Conservation (phyloP, 2,797 vertebrate species). For the Enteromius viviparus region DNA sequence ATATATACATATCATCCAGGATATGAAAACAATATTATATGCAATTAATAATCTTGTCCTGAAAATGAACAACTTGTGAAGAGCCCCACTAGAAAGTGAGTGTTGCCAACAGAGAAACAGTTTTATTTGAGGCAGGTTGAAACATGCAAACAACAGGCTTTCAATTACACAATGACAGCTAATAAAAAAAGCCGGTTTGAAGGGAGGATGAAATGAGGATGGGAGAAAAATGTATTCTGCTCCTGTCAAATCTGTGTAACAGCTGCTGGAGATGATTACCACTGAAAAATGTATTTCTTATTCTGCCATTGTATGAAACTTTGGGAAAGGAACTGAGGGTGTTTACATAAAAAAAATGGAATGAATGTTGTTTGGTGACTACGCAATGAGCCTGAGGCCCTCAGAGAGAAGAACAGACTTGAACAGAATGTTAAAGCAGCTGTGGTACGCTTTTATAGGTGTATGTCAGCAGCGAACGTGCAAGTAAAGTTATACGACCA, state of each 20-base stretch:
- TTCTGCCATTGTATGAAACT: neutral
- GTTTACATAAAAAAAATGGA: constrained; percentile 2
- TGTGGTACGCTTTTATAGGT: constrained; percentile 41
- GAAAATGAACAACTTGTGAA: neutral
- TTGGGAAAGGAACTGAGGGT: neutral
- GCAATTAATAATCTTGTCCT: neutral
- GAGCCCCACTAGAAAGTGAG: neutral
- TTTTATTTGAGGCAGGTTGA: constrained; percentile 17
- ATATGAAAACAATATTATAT: neutral
- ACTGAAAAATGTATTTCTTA: constrained; percentile 27
- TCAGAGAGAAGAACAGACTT: constrained; percentile 33
- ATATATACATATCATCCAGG: neutral
- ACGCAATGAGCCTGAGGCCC: neutral
- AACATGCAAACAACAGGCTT: constrained; percentile 11
- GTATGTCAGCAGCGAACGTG: constrained; percentile 19
- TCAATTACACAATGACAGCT: constrained; percentile 6
- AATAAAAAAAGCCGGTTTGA: neutral
- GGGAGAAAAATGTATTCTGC: constrained; percentile 9
- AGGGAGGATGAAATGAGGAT: neutral
- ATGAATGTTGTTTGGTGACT: constrained; percentile 31
- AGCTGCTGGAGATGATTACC: constrained; percentile 35
- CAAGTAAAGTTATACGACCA: constrained; percentile 21
- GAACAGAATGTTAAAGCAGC: constrained; percentile 38
- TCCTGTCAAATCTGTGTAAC: constrained; percentile 24
- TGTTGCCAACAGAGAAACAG: neutral